Evolutionary conservation across 2,113 vertebrate genomes (phyloP).

Genomic region (Rattus rattus): DNA sequence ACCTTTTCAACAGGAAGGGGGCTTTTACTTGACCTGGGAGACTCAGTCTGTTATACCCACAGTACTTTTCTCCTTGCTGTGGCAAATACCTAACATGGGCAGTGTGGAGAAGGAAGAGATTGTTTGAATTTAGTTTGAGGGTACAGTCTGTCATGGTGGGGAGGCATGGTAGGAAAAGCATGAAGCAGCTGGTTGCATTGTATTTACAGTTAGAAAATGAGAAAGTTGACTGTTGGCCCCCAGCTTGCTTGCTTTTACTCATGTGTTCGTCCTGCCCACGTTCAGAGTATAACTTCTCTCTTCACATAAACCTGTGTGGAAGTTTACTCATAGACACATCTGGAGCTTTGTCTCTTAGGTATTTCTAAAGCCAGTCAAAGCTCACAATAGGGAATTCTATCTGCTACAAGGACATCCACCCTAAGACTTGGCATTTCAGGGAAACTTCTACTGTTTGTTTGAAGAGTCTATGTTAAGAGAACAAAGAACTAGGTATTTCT

Average conservation of each 20-base stretch:
- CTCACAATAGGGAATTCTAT: not conserved
- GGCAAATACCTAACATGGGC: not conserved
- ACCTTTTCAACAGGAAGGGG: no score
- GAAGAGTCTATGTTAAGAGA: conserved; percentile 4
- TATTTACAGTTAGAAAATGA: not conserved
- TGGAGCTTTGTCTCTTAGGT: not conserved
- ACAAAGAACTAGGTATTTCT: conserved; percentile 55
- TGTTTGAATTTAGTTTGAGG: not conserved
- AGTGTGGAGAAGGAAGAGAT: no score
- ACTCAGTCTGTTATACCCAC: not conserved
- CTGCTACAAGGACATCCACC: not conserved
- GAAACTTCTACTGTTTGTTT: not conserved
- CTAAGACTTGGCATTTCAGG: not conserved
- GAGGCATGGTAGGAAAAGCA: no score
- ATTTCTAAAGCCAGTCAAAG: not conserved
- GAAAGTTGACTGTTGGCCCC: not conserved
- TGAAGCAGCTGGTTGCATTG: no score
- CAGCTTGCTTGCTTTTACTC: not conserved
- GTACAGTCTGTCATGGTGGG: not conserved
- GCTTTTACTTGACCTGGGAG: not conserved
- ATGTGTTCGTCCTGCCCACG: no score
- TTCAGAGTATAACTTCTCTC: not conserved
- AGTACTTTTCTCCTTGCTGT: not conserved
- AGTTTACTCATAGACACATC: not conserved
- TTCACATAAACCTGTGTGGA: not conserved